Evolutionary conservation across 1,140 invertebrate species (phyloP), one percentile per base, ranked within the genome.

Genomic region (Ylistrum balloti): DNA sequence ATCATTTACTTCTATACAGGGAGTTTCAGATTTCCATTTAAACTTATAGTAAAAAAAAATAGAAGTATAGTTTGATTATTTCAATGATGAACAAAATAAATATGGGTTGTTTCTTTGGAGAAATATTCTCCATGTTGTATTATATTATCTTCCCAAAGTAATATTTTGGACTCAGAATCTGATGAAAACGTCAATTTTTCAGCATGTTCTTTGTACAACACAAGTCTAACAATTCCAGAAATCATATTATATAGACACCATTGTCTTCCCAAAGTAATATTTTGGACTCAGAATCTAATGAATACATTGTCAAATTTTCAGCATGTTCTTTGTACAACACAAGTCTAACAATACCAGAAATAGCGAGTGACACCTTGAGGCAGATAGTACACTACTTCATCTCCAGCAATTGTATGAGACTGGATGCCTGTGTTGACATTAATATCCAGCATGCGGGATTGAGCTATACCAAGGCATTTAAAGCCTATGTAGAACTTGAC

Each of bases 341-440:
- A 32, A 91, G 85, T 7, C 22, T 92, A 15, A 92, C 88, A 11
- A 28, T 93, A 32, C 91, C 90, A 20, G 86, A 74, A 15, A 90
- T 93, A 33, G 74, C 22, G 7, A 90, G 88, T 48, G 33, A 33
- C 0, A 90, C 89, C 33, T 85, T 93, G 86, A 48, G 38, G 33
- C 89, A 91, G 17, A 86, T 88, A 11, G 38, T 91, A 0, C 91
- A 92, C 85, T 88, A 93, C n/a, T 88, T 41, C 20, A 91, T 94
- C 33, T 86, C 87, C 11, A 11, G 35, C 20, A 91, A 91, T 13
- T 94, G 93, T 90, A 87, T 93, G 48, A 88, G 91, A 33, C 74
- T 94, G 41, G 91, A 94, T 56, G 90, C 92, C 86, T 94, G 93
- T 91, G 87, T 92, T 0, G 93, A 93, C 33, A 74, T 92, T 22